Percentiles rank a stretch among this genome's conserved stretches.
These are phyloP conservation scores for Tachypleus tridentatus DNA, from an alignment of 1,140 invertebrate genomes.

Conservation along the genomic window DNA sequence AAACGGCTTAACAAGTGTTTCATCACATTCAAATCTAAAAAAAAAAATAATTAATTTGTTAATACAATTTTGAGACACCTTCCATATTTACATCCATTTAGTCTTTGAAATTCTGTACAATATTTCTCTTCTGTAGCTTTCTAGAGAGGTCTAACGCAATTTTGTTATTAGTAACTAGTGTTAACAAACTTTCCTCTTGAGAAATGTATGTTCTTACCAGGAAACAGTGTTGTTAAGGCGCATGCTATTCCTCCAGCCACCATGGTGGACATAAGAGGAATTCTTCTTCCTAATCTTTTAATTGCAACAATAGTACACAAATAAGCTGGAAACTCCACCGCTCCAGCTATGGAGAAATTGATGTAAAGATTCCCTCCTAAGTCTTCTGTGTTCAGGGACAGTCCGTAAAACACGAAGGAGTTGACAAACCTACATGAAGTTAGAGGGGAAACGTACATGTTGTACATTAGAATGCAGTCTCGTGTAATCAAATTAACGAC, in stretches of 20 bases:
- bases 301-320: slow-evolving; percentile 53
- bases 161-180: too few relatives aligned
- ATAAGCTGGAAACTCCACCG: slow-evolving; percentile 65
- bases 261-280: slow-evolving; percentile 21
- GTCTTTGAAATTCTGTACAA: too few relatives aligned
- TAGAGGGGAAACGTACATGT: background rate
- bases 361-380: slow-evolving; percentile 59
- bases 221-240: slow-evolving; percentile 30
- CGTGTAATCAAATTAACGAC: too few relatives aligned
- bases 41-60: too few relatives aligned
- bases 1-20: too few relatives aligned
- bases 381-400: slow-evolving; percentile 63
- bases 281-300: slow-evolving; percentile 15
- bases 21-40: too few relatives aligned
- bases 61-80: too few relatives aligned
- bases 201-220: background rate
- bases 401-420: slow-evolving; percentile 64
- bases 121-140: too few relatives aligned
- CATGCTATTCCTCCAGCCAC: slow-evolving; percentile 32
- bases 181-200: too few relatives aligned
- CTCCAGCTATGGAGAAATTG: slow-evolving; percentile 61
- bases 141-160: too few relatives aligned
- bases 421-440: slow-evolving; percentile 55
- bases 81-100: too few relatives aligned
- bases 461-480: background rate